Percentiles rank a stretch among this genome's conserved stretches.
Conservation (phyloP, 2,113 vertebrate species). For the Gymnocephalus cernua region DNA sequence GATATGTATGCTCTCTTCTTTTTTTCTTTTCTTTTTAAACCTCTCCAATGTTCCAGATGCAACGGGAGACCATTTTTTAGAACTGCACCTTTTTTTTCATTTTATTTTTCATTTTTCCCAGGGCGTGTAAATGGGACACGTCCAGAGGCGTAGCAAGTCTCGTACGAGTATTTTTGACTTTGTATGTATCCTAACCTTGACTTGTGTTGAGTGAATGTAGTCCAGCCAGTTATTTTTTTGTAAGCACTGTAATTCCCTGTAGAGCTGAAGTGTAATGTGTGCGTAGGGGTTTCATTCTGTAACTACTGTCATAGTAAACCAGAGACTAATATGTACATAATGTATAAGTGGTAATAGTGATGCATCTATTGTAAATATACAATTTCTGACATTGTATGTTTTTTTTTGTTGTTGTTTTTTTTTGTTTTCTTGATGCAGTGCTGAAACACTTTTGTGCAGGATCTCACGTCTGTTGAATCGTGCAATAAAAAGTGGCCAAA, state of each 20-base stretch:
- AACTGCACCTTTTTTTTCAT: conserved; percentile 30
- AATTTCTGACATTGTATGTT: conserved; percentile 39
- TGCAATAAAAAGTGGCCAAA: conserved; percentile 79
- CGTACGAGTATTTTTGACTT: conserved; percentile 25
- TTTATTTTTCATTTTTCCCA: not conserved
- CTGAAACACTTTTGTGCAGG: conserved; percentile 76
- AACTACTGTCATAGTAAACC: conserved; percentile 81
- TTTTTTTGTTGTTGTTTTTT: conserved; percentile 16
- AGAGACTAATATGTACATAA: conserved; percentile 85
- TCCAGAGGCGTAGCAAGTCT: conserved; percentile 29
- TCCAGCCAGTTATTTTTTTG: conserved; percentile 61
- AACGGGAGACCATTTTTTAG: not conserved
- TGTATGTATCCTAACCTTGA: conserved; percentile 55
- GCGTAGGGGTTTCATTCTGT: conserved; percentile 68
- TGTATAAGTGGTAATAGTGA: conserved; percentile 83
- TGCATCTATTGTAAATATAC: conserved; percentile 83
- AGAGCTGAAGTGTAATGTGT: conserved; percentile 63
- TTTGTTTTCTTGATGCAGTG: conserved; percentile 60
- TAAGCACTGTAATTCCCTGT: conserved; percentile 77
- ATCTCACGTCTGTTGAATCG: conserved; percentile 71
- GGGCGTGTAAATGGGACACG: conserved; percentile 8
- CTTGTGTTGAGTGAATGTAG: conserved; percentile 73
- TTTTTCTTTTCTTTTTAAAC: too few relatives aligned
- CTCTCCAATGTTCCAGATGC: not conserved
- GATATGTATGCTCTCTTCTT: not conserved